These are phyloP conservation scores for Amiota minor DNA, from an alignment of 2,888 invertebrate species.

Conservation along the genomic window DNA sequence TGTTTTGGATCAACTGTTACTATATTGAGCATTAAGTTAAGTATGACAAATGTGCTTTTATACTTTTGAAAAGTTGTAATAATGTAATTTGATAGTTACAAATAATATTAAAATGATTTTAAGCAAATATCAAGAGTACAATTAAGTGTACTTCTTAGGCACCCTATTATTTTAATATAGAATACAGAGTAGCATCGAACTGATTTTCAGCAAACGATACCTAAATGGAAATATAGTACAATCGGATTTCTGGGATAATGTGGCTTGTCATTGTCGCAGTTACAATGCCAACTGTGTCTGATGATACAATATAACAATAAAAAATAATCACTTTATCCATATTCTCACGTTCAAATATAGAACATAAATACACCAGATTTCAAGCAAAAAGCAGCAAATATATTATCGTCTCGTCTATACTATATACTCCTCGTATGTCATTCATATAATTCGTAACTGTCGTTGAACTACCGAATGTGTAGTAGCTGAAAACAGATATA, in stretches of 20 bases:
- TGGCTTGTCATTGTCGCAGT: neutral
- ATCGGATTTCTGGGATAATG: neutral
- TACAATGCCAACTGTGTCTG: conserved; percentile 8
- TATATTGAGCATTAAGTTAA: too few species aligned
- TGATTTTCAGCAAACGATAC: neutral
- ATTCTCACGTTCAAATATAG: conserved; percentile 20
- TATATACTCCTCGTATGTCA: conserved; percentile 4
- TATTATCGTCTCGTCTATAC: too few species aligned
- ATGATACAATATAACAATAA: conserved; percentile 10
- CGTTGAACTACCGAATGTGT: conserved; percentile 21
- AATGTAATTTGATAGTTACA: too few species aligned
- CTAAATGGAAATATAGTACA: conserved; percentile 4
- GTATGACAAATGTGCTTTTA: too few species aligned
- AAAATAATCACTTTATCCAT: conserved; percentile 13
- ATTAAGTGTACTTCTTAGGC: too few species aligned
- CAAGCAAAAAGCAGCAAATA: neutral
- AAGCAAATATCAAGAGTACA: too few species aligned
- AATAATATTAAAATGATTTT: too few species aligned
- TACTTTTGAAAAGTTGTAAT: too few species aligned
- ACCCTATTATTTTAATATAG: too few species aligned
- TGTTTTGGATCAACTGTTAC: too few species aligned
- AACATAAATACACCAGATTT: conserved; percentile 3
- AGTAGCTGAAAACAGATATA: conserved; percentile 18
- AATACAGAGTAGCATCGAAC: too few species aligned
- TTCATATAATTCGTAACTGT: conserved; percentile 49